These are phyloP conservation scores for Eulemur albifrons DNA, from an alignment of 2,797 vertebrate genomes.

Conservation along the genomic window DNA sequence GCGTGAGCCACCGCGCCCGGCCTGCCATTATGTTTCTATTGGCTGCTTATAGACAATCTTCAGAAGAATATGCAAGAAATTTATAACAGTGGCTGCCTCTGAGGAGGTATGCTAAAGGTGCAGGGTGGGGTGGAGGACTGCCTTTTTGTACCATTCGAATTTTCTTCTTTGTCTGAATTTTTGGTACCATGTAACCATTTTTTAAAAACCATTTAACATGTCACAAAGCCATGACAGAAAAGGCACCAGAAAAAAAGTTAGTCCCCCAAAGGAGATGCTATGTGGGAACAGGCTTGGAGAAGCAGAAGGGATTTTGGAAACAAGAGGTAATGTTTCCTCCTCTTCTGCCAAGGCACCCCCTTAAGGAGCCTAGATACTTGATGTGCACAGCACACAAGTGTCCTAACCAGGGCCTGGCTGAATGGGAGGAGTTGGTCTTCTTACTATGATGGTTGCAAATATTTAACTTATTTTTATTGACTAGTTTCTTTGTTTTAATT, in stretches of 20 bases:
- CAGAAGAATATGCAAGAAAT: not conserved
- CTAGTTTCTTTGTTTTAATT: not conserved
- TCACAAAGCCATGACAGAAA: not conserved
- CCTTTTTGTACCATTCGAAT: not conserved
- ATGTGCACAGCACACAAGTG: not conserved
- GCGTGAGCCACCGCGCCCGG: too few species aligned
- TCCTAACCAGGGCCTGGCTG: not conserved
- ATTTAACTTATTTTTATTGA: slow-evolving; percentile 21
- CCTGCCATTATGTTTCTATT: slow-evolving; percentile 9
- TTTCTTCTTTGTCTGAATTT: slow-evolving; percentile 12
- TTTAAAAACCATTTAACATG: not conserved
- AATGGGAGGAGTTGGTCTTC: not conserved
- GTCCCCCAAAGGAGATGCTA: not conserved
- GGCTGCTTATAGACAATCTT: not conserved
- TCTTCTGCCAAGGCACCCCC: not conserved
- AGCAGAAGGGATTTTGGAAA: not conserved
- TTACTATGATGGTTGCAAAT: not conserved
- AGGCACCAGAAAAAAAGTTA: not conserved
- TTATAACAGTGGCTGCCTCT: not conserved
- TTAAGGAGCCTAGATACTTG: not conserved
- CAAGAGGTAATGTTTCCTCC: not conserved
- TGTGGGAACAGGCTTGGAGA: not conserved
- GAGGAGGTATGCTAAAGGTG: not conserved
- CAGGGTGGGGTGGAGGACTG: not conserved
- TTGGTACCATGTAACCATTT: not conserved